Percentiles rank a stretch among this genome's conserved stretches.
Conservation (phyloP, 2,888 invertebrate species). For the Mesochorus sp. region DNA sequence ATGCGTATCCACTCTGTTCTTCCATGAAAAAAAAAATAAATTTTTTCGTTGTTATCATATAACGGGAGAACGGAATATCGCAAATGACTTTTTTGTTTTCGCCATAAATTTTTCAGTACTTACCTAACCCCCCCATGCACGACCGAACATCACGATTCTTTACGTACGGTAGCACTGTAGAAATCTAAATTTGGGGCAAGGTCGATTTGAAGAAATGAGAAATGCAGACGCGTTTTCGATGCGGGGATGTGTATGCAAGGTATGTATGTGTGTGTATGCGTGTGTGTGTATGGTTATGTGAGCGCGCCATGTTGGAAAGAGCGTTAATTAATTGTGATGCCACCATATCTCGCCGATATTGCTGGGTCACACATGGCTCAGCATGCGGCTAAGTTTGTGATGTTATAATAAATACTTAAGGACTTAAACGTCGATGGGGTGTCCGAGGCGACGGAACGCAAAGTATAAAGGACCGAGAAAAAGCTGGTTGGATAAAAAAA, state of each 20-base stretch:
- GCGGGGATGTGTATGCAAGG: conserved; percentile 36
- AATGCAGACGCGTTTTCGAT: conserved; percentile 58
- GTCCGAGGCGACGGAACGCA: conserved; percentile 36
- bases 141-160: conserved; percentile 34
- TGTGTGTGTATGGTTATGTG: conserved; percentile 65
- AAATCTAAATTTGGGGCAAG: conserved; percentile 58
- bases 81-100: conserved; percentile 13
- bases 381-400: conserved; percentile 82
- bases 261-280: conserved; percentile 60
- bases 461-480: conserved; percentile 23
- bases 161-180: conserved; percentile 47
- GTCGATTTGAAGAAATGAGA: conserved; percentile 44
- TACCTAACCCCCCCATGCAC: conserved; percentile 13
- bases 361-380: conserved; percentile 80
- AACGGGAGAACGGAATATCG: conserved; percentile 16
- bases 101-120: conserved; percentile 15
- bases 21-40: conserved; percentile 13
- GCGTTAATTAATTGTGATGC: conserved; percentile 86
- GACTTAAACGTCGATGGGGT: conserved; percentile 70
- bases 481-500: conserved; percentile 6
- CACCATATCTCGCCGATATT: conserved; percentile 89
- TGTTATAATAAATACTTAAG: conserved; percentile 81
- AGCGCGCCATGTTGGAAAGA: conserved; percentile 72
- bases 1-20: conserved; percentile 48
- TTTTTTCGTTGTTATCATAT: conserved; percentile 2